Conservation (phyloP, 1,140 invertebrate genomes). For the Hypothenemus hampei region DNA sequence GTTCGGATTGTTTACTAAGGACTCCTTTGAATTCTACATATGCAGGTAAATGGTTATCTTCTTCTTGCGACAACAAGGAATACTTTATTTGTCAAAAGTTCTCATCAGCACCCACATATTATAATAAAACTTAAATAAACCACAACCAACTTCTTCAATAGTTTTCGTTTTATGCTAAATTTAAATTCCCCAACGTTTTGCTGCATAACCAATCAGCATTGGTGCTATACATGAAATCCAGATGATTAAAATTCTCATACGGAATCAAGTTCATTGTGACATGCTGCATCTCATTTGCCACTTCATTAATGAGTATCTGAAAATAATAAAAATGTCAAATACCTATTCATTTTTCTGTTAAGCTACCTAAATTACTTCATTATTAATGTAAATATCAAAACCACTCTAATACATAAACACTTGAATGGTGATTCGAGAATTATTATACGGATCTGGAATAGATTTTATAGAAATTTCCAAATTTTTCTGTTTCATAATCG, state of each 20-base stretch:
- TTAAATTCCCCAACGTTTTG: background rate
- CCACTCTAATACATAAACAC: slow-evolving; percentile 21
- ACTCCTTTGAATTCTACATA: too few relatives aligned
- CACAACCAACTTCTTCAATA: too few relatives aligned
- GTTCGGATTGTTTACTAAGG: too few relatives aligned
- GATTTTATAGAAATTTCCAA: slow-evolving; percentile 4
- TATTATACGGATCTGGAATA: slow-evolving; percentile 15
- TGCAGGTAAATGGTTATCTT: too few relatives aligned
- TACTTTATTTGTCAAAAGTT: too few relatives aligned
- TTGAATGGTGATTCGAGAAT: slow-evolving; percentile 14
- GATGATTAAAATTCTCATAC: slow-evolving; percentile 14
- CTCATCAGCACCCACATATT: too few relatives aligned
- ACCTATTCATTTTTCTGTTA: too few relatives aligned
- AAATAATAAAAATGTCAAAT: slow-evolving; percentile 5
- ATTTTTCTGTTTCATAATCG: slow-evolving; percentile 14
- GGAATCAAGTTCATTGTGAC: slow-evolving; percentile 31
- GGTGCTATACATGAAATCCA: slow-evolving; percentile 20
- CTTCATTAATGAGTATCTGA: slow-evolving; percentile 6
- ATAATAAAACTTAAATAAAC: too few relatives aligned
- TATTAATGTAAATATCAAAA: slow-evolving; percentile 31
- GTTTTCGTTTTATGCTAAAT: background rate
- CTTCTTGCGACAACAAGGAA: too few relatives aligned
- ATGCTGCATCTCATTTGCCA: slow-evolving; percentile 47
- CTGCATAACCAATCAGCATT: background rate
- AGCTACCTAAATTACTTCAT: too few relatives aligned